Base-by-base conservation (phyloP, 2,888 invertebrate species). In the Merodon equestris region DNA sequence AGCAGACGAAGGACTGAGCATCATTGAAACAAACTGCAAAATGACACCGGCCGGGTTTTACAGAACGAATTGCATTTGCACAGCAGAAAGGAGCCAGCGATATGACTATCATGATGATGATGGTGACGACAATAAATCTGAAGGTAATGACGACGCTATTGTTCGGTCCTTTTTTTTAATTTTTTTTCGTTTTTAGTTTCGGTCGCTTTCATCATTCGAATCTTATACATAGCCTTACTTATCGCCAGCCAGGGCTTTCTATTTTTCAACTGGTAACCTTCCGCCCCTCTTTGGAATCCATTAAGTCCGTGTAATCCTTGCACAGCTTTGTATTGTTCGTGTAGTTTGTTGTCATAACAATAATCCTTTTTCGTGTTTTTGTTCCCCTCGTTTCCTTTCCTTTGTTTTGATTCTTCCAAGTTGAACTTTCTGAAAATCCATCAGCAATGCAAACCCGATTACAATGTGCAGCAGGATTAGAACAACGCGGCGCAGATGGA, bases 21-120 rank as follows among this genome's bases (percentile, higher is more conserved):
- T 56, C 61, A 71, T 50, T 56, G 56, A 63, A 71, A 44, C 44
- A 61, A 68, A 51, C 51, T 64, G 54, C 47, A 60, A 76, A 76
- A 72, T 58, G 66, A 57, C 71, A 68, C 68, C 36, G 17, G 19
- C 7, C 15, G 17, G n/a, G 53, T 58, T 63, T 63, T 58, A 75
- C 42, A 40, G 45, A 47, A 58, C 19, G 50, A 38, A 50, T 53
- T 68, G 56, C 51, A 9, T 38, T 50, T 56, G 13, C 51, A 61
- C 53, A 19, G 68, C 57, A 44, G 50, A 66, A 66, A 50, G 58
- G 61, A 58, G 56, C 54, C 67, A n/a, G 27, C 27, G 27, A 7
- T 27, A 66, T 40, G 40, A 3, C 13, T 54, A 42, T 54, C 54
- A 19, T 42, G 34, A 42, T 54, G 50, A 53, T 53, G 56, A 56